phyloP scores from a whole-genome alignment of 2,888 invertebrate genomes.

The Chrysina gloriosa region DNA sequence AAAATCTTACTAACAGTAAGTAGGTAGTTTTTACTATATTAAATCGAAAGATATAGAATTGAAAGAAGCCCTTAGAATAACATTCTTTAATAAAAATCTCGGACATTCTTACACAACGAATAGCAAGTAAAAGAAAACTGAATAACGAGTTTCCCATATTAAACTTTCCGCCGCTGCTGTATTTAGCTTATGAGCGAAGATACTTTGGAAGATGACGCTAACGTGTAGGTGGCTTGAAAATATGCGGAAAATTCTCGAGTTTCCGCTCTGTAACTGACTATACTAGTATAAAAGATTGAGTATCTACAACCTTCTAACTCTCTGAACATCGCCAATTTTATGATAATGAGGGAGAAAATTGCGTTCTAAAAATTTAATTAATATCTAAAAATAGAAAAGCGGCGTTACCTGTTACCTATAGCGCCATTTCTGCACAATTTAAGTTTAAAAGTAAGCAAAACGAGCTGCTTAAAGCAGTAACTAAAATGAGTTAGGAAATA shows the following conservation, averaged over 20 bases:
- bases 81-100: too few relatives aligned
- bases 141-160: not conserved
- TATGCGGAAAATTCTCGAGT: not conserved
- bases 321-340: not conserved
- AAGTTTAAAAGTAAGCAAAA: not conserved
- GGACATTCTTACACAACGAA: too few relatives aligned
- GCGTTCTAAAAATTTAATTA: slow-evolving; percentile 1
- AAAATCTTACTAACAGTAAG: too few relatives aligned
- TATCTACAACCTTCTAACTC: not conserved
- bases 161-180: not conserved
- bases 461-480: too few relatives aligned
- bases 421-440: not conserved
- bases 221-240: not conserved
- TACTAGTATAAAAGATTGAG: not conserved
- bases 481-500: too few relatives aligned
- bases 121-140: not conserved
- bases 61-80: too few relatives aligned
- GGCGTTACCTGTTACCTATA: not conserved
- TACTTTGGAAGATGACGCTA: not conserved
- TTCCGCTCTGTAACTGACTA: not conserved
- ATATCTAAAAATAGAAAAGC: not conserved
- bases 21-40: too few relatives aligned
- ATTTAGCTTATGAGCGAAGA: not conserved
- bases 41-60: too few relatives aligned
- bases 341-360: not conserved